Conservation (phyloP, 1,140 invertebrate genomes). For the Apis dorsata region DNA sequence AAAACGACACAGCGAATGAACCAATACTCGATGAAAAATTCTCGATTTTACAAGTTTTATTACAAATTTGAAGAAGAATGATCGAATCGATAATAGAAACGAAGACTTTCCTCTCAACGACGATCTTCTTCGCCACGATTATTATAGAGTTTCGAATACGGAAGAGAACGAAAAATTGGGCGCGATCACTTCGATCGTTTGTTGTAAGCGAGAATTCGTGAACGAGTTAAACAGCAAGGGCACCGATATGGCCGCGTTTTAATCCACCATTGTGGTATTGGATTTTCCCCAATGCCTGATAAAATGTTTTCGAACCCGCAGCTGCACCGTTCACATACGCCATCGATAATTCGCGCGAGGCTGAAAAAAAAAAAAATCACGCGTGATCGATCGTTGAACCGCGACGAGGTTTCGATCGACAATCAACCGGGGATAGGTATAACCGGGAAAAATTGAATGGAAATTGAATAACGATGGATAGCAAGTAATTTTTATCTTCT, state of each 20-base stretch:
- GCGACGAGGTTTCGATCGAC: neutral
- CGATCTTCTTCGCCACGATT: too few species aligned
- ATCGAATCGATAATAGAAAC: too few species aligned
- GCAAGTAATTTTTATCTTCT: neutral
- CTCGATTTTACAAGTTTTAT: too few species aligned
- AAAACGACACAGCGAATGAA: too few species aligned
- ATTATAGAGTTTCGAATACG: too few species aligned
- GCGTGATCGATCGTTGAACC: neutral
- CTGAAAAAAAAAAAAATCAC: neutral
- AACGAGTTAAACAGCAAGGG: neutral
- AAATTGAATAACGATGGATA: neutral
- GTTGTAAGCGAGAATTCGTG: constrained; percentile 11
- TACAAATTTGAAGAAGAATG: too few species aligned
- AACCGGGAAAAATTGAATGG: neutral
- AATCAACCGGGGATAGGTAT: neutral
- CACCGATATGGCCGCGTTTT: neutral
- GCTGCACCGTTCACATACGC: neutral
- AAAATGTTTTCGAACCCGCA: constrained; percentile 18
- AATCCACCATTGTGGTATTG: constrained; percentile 19
- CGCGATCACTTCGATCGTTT: neutral
- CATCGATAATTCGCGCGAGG: constrained; percentile 12
- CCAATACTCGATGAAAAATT: too few species aligned
- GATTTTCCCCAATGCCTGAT: neutral
- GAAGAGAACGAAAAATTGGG: rapidly evolving
- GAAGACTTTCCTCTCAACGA: too few species aligned